Percentiles rank a stretch among this genome's conserved stretches.
Evolutionary conservation across 1,140 invertebrate genomes (phyloP).

Genomic region (Hyles vespertilio): DNA sequence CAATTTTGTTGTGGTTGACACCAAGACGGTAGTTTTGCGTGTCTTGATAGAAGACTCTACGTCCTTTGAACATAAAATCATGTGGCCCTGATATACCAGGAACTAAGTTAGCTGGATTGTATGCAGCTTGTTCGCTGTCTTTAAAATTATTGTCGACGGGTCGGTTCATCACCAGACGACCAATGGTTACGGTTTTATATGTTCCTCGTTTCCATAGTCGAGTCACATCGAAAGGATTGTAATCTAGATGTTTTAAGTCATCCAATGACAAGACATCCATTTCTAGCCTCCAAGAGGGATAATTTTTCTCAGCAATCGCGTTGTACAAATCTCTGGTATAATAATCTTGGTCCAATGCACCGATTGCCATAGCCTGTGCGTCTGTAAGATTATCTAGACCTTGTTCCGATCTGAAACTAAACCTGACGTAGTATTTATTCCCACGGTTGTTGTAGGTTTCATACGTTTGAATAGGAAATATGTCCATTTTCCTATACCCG

Average conservation of each 20-base stretch:
- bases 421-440: conserved; percentile 80
- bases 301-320: conserved; percentile 67
- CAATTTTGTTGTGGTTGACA: conserved; percentile 87
- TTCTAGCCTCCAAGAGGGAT: conserved; percentile 82
- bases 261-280: conserved; percentile 76
- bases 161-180: conserved; percentile 86
- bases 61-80: conserved; percentile 90
- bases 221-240: conserved; percentile 82
- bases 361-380: conserved; percentile 27
- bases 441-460: conserved; percentile 81
- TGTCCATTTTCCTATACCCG: conserved; percentile 84
- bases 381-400: conserved; percentile 80
- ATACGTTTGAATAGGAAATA: conserved; percentile 81
- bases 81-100: conserved; percentile 88
- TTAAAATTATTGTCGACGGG: conserved; percentile 90
- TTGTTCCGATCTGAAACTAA: conserved; percentile 83
- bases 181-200: conserved; percentile 88
- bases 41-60: conserved; percentile 90
- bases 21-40: conserved; percentile 92
- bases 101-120: conserved; percentile 88
- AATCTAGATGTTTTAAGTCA: conserved; percentile 70
- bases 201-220: conserved; percentile 88
- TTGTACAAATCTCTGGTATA: conserved; percentile 44
- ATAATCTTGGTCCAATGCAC: conserved; percentile 35
- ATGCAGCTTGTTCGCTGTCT: conserved; percentile 90